phyloP scores from a whole-genome alignment of 2,113 vertebrate genomes.

The Zosterops pallidus region DNA sequence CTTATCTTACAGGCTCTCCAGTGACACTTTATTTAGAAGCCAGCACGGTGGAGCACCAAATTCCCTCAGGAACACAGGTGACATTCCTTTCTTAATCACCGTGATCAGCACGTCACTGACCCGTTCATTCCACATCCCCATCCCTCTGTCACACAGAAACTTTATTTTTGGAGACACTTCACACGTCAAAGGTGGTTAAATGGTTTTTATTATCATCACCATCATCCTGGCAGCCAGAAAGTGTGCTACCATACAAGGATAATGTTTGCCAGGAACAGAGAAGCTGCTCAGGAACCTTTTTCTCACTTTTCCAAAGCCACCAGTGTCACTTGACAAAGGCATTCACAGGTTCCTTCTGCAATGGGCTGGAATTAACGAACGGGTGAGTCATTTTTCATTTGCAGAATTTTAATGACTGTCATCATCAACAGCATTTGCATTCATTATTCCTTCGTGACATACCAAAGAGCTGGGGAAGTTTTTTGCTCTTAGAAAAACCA shows the following conservation, averaged over 20 bases:
- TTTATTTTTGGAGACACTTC: background rate
- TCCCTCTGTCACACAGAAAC: background rate
- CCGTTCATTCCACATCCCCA: background rate
- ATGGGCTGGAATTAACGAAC: slow-evolving; percentile 66
- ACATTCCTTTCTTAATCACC: background rate
- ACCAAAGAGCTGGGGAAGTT: slow-evolving; percentile 10
- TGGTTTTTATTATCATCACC: background rate
- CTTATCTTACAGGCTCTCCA: background rate
- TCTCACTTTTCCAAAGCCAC: slow-evolving; percentile 10
- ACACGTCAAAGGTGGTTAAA: background rate
- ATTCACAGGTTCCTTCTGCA: slow-evolving; percentile 65
- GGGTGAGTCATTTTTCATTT: slow-evolving; percentile 74
- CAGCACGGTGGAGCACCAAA: background rate
- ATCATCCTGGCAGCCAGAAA: background rate
- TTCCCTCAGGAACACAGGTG: background rate
- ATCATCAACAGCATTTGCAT: slow-evolving; percentile 70
- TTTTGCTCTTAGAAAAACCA: slow-evolving; percentile 26
- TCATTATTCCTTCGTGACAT: slow-evolving; percentile 57
- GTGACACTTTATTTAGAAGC: background rate
- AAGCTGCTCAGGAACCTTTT: background rate
- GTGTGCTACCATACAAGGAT: slow-evolving; percentile 6
- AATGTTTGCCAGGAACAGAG: background rate
- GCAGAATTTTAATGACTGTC: slow-evolving; percentile 73
- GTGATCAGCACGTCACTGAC: background rate
- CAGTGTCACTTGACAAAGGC: slow-evolving; percentile 62